Evolutionary conservation across 2,113 vertebrate genomes (phyloP).

Genomic region (Cyanoderma ruficeps): DNA sequence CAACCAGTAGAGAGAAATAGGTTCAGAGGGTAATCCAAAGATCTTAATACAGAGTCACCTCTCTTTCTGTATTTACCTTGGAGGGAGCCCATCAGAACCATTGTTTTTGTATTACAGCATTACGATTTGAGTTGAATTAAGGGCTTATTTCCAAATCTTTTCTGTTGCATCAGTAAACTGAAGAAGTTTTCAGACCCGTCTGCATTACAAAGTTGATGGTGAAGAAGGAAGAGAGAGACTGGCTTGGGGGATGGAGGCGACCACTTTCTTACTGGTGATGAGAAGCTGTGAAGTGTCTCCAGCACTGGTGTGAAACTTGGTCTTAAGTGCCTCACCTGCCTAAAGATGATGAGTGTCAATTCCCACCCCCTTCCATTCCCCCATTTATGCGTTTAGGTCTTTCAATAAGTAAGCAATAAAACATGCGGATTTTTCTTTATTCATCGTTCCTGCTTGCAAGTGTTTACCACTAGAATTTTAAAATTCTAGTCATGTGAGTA

Average conservation of each 20-base stretch:
- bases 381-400: neutral
- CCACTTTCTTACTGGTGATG: neutral
- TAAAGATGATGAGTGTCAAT: neutral
- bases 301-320: neutral
- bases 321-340: neutral
- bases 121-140: neutral
- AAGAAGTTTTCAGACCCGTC: neutral
- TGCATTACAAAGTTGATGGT: neutral
- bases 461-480: neutral
- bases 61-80: neutral
- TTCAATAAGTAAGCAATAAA: neutral
- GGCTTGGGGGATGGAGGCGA: neutral
- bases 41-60: neutral
- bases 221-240: neutral
- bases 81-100: neutral
- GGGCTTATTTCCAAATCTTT: neutral
- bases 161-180: neutral
- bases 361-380: no score
- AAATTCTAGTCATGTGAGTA: neutral
- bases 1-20: neutral
- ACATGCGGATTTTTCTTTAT: neutral
- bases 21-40: neutral
- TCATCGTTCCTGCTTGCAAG: neutral
- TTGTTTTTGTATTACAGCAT: neutral
- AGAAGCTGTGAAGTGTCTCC: neutral